Percentiles rank a stretch among this genome's conserved stretches.
Evolutionary conservation across 2,797 vertebrate species (phyloP).

Genomic region (Eupleurogrammus muticus): DNA sequence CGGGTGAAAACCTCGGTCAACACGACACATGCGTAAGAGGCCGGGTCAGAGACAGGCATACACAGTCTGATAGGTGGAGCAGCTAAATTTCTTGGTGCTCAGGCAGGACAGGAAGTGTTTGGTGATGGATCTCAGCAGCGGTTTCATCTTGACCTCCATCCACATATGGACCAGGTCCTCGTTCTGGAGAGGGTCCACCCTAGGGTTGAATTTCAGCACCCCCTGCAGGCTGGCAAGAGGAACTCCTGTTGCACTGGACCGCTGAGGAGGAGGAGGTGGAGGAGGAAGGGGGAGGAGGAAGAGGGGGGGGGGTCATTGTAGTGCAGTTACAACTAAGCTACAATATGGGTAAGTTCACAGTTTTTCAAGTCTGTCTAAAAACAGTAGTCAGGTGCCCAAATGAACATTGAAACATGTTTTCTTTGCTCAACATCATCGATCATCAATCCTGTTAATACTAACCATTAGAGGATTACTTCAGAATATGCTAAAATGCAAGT

Average conservation of each 20-base stretch:
- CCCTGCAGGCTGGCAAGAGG: slow-evolving; percentile 71
- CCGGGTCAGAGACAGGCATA: slow-evolving; percentile 42
- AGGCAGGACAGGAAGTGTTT: slow-evolving; percentile 81
- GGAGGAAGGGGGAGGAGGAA: background rate
- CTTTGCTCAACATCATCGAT: too few relatives aligned
- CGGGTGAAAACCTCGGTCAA: background rate
- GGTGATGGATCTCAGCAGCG: slow-evolving; percentile 78
- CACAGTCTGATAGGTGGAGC: slow-evolving; percentile 82
- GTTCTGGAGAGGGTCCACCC: slow-evolving; percentile 69
- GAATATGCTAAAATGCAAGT: too few relatives aligned
- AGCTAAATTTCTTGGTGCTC: slow-evolving; percentile 84
- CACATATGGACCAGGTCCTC: slow-evolving; percentile 78
- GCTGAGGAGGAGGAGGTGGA: slow-evolving; percentile 38
- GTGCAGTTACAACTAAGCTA: background rate
- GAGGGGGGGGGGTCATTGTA: too few relatives aligned
- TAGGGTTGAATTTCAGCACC: slow-evolving; percentile 38
- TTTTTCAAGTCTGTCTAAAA: too few relatives aligned
- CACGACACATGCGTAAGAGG: background rate
- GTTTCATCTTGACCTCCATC: slow-evolving; percentile 79
- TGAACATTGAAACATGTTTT: too few relatives aligned
- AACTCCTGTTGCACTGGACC: slow-evolving; percentile 53
- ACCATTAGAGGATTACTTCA: too few relatives aligned
- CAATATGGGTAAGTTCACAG: too few relatives aligned
- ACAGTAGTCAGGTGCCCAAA: too few relatives aligned
- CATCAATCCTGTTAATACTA: too few relatives aligned